phyloP scores from a whole-genome alignment of 2,113 vertebrate species.

The Sphaerodactylus townsendi region DNA sequence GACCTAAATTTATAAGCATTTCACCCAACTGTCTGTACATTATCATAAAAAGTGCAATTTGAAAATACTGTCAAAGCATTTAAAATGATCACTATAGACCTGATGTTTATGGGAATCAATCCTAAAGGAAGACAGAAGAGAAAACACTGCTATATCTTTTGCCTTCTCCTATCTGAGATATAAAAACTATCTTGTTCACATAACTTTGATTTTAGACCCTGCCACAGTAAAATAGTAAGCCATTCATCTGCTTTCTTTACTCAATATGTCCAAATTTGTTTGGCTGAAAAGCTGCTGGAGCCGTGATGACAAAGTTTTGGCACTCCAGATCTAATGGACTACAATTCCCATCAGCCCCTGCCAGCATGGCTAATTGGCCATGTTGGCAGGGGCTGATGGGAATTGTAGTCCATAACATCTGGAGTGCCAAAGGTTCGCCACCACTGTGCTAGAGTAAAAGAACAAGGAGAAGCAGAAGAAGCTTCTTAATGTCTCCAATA shows the following conservation, averaged over 20 bases:
- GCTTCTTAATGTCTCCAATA: background rate
- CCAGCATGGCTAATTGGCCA: too few species aligned
- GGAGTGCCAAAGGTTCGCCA: too few species aligned
- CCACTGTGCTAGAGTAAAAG: background rate
- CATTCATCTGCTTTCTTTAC: background rate
- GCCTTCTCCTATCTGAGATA: background rate
- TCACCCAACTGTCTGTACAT: background rate
- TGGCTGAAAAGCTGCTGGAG: background rate
- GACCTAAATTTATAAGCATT: background rate
- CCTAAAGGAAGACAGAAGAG: background rate
- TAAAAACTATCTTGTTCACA: background rate
- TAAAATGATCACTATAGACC: background rate
- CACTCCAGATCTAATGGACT: too few species aligned
- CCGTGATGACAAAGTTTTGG: too few species aligned
- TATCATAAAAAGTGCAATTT: slow-evolving; percentile 29
- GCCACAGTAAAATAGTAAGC: background rate
- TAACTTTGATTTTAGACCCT: background rate
- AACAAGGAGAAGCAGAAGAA: background rate
- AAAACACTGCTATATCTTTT: background rate
- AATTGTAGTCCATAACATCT: too few species aligned
- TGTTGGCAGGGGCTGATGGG: too few species aligned
- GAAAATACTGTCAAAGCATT: background rate
- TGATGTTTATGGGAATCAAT: background rate
- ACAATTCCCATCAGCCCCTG: too few species aligned
- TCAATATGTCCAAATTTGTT: background rate